These are phyloP conservation scores for Agrotis ipsilon DNA, from an alignment of 2,888 invertebrate species.

Conservation along the genomic window DNA sequence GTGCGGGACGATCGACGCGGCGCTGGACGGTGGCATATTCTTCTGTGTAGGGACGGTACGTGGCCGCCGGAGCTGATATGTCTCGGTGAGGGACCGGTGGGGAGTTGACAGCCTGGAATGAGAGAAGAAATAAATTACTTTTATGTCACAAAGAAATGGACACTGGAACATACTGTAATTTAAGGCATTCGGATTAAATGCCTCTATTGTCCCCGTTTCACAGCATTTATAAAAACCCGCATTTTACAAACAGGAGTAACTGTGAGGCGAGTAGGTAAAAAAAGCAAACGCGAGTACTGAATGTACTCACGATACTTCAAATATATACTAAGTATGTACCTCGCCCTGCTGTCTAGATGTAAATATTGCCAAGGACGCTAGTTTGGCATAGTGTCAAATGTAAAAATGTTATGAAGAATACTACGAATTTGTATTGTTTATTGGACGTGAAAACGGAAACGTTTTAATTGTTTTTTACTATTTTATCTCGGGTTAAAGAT, in stretches of 20 bases:
- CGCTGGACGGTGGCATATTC: constrained; percentile 83
- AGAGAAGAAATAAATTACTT: constrained; percentile 44
- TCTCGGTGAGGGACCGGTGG: constrained; percentile 87
- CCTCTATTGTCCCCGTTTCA: constrained; percentile 15
- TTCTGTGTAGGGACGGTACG: constrained; percentile 85
- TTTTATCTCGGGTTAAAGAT: constrained; percentile 55
- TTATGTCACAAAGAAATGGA: constrained; percentile 17
- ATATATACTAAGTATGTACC: constrained; percentile 57
- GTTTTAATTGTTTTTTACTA: constrained; percentile 32
- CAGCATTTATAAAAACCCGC: constrained; percentile 25
- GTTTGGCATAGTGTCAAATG: constrained; percentile 81
- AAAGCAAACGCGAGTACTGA: constrained; percentile 16
- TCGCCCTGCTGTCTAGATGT: constrained; percentile 81
- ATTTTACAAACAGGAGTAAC: constrained; percentile 18
- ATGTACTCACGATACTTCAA: constrained; percentile 41
- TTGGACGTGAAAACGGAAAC: constrained; percentile 45
- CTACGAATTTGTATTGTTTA: constrained; percentile 60
- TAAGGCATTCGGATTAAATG: constrained; percentile 33
- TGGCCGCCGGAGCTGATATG: constrained; percentile 76
- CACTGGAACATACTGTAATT: constrained; percentile 17
- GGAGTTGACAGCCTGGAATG: constrained; percentile 90
- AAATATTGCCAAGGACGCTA: constrained; percentile 78
- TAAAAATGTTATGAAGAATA: constrained; percentile 71
- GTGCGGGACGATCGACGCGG: constrained; percentile 79
- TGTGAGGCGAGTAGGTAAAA: constrained; percentile 15